These are phyloP conservation scores for Ethmia dodecea DNA, from an alignment of 2,888 invertebrate genomes.

Conservation along the genomic window DNA sequence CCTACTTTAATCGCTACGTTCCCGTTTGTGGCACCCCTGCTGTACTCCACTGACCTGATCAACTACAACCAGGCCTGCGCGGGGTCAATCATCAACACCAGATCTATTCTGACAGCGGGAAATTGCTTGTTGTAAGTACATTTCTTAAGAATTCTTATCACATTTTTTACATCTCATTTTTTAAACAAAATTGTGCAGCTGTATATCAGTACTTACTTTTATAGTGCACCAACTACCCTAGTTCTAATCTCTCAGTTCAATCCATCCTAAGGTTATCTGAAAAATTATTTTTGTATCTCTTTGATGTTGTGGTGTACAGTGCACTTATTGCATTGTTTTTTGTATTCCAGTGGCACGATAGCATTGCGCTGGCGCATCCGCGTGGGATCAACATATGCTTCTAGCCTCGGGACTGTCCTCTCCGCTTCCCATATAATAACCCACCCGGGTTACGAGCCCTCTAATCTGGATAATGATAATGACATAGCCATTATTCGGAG, in stretches of 20 bases:
- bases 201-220: neutral
- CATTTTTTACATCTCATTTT: neutral
- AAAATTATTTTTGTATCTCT: neutral
- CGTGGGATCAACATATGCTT: slow-evolving; percentile 29
- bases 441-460: slow-evolving; percentile 25
- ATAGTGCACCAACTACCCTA: neutral
- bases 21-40: slow-evolving; percentile 15
- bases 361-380: slow-evolving; percentile 26
- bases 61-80: slow-evolving; percentile 21
- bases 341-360: slow-evolving; percentile 26
- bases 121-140: slow-evolving; percentile 26
- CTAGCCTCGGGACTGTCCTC: slow-evolving; percentile 28
- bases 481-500: slow-evolving; percentile 36
- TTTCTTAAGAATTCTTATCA: slow-evolving; percentile 1
- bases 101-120: slow-evolving; percentile 24
- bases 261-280: no score
- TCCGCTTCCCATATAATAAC: slow-evolving; percentile 14
- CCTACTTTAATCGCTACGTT: slow-evolving; percentile 8
- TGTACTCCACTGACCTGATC: slow-evolving; percentile 10
- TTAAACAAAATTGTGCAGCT: no score
- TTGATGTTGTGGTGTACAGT: neutral
- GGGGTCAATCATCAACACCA: slow-evolving; percentile 24
- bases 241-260: no score
- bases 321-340: neutral
- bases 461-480: slow-evolving; percentile 32